phyloP scores from a whole-genome alignment of 2,888 invertebrate genomes.

The Blastobasis adustella region DNA sequence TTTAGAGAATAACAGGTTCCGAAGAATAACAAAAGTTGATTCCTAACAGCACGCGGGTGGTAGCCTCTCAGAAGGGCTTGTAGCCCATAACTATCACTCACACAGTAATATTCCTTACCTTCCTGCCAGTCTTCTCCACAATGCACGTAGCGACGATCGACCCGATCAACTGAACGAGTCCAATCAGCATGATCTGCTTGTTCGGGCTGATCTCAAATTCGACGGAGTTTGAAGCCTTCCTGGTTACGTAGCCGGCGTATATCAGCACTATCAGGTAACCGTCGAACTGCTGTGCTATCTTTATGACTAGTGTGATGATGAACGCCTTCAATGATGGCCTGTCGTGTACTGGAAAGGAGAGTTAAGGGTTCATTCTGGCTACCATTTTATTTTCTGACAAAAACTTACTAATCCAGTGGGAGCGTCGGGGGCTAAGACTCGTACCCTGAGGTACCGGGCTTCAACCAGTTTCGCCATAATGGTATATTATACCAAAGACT shows the following conservation, averaged over 20 bases:
- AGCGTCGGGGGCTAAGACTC: too few species aligned
- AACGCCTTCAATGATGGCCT: constrained; percentile 58
- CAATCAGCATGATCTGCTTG: constrained; percentile 62
- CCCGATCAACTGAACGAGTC: constrained; percentile 52
- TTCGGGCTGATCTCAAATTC: constrained; percentile 51
- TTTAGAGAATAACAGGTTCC: too few species aligned
- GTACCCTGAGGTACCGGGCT: too few species aligned
- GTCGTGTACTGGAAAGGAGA: constrained; percentile 45
- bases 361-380: neutral
- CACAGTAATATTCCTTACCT: constrained; percentile 33
- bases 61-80: too few species aligned
- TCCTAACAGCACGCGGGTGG: too few species aligned
- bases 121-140: constrained; percentile 62
- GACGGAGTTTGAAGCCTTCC: constrained; percentile 48
- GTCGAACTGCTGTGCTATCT: constrained; percentile 63
- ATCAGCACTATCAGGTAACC: constrained; percentile 65
- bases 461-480: too few species aligned
- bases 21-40: too few species aligned
- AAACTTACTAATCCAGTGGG: neutral
- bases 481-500: neutral
- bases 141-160: constrained; percentile 54
- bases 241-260: constrained; percentile 58
- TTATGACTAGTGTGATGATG: constrained; percentile 58
- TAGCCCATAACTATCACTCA: too few species aligned
- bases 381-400: neutral